phyloP scores from a whole-genome alignment of 2,797 vertebrate genomes.

The Molothrus aeneus region DNA sequence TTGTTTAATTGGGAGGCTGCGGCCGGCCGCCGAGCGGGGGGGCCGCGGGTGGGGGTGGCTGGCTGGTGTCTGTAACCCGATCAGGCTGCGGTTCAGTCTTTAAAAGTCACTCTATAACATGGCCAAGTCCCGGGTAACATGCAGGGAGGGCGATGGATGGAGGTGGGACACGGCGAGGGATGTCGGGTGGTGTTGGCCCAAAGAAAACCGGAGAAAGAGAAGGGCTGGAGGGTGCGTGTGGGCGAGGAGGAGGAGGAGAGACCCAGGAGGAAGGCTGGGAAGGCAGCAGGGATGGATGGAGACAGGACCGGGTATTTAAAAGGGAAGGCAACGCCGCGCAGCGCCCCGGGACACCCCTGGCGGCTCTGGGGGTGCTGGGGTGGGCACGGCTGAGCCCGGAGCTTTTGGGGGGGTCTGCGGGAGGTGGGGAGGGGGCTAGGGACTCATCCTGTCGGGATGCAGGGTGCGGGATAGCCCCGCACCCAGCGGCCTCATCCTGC shows the following conservation, averaged over 20 bases:
- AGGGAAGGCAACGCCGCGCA: conserved; percentile 70
- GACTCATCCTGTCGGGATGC: not conserved
- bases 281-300: conserved; percentile 59
- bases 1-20: conserved; percentile 34
- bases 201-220: conserved; percentile 29
- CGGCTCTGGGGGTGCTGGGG: not conserved
- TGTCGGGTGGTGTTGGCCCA: not conserved
- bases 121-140: conserved; percentile 72
- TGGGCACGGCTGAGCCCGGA: not conserved
- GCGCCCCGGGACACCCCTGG: not conserved
- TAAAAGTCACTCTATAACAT: not conserved
- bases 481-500: not conserved
- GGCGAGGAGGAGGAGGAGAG: conserved; percentile 24
- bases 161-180: conserved; percentile 55
- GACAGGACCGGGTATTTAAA: conserved; percentile 72
- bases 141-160: conserved; percentile 74
- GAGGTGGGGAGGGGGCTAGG: not conserved
- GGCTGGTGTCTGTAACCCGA: conserved; percentile 1
- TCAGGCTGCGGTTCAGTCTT: conserved; percentile 25
- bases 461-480: not conserved
- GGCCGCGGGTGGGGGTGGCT: conserved; percentile 65
- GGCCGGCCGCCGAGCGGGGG: conserved; percentile 72
- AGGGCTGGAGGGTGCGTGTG: conserved; percentile 1
- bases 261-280: conserved; percentile 35
- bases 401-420: not conserved